phyloP scores from a whole-genome alignment of 2,113 vertebrate genomes.

The Notarius quadriscutis region DNA sequence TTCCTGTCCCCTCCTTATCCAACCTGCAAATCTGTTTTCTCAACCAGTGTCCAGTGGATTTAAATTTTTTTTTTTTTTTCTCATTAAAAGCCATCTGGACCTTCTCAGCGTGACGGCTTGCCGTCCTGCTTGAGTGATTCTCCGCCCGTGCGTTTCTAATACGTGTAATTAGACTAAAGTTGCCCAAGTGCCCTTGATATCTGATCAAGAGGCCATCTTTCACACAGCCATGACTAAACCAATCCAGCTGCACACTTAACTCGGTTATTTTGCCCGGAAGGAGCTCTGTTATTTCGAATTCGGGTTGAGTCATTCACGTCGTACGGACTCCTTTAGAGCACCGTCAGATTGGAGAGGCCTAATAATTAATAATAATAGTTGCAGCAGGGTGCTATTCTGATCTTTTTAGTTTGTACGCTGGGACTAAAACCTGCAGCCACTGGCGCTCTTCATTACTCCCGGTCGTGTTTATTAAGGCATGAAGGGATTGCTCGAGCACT shows the following conservation, averaged over 20 bases:
- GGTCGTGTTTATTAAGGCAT: slow-evolving; percentile 21
- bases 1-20: slow-evolving; percentile 1
- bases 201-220: neutral
- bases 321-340: neutral
- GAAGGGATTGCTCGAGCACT: slow-evolving; percentile 8
- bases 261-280: neutral
- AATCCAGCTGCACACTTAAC: neutral
- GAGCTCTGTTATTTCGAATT: neutral
- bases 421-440: neutral
- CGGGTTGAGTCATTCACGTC: neutral
- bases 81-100: slow-evolving; percentile 22
- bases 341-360: neutral
- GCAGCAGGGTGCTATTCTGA: neutral
- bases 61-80: neutral
- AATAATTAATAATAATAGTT: neutral
- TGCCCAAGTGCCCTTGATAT: slow-evolving; percentile 14
- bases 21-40: neutral
- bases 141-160: neutral
- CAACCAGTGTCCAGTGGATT: slow-evolving; percentile 7
- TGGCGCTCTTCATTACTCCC: neutral
- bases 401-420: neutral
- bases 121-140: neutral
- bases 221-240: neutral
- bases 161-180: neutral
- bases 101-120: slow-evolving; percentile 1